Conservation (phyloP, 1,140 invertebrate genomes). For the Nasonia vitripennis region DNA sequence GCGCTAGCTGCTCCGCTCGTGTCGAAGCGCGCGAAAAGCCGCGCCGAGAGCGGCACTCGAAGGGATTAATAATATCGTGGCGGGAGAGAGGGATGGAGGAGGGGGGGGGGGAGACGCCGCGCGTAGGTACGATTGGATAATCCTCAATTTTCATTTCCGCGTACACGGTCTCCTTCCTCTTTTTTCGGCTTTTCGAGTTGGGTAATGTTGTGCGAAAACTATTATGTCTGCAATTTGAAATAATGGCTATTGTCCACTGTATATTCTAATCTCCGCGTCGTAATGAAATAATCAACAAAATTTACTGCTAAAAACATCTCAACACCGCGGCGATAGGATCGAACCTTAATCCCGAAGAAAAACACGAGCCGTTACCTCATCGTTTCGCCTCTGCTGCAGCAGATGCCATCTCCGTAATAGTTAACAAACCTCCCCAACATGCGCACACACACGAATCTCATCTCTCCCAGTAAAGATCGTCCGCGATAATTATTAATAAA, state of each 20-base stretch:
- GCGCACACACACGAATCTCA: neutral
- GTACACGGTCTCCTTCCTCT: neutral
- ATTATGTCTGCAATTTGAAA: too few relatives aligned
- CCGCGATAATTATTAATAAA: slow-evolving; percentile 29
- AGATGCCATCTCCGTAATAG: neutral
- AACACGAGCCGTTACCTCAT: too few relatives aligned
- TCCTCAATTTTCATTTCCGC: neutral
- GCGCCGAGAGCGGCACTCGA: slow-evolving; percentile 7
- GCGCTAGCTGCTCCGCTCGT: neutral
- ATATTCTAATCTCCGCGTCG: too few relatives aligned
- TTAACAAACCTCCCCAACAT: neutral
- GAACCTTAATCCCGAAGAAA: too few relatives aligned
- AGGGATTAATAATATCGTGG: slow-evolving; percentile 40
- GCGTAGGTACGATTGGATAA: slow-evolving; percentile 7
- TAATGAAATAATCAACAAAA: neutral
- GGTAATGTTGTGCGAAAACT: neutral
- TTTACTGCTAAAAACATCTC: too few relatives aligned
- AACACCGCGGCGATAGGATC: too few relatives aligned
- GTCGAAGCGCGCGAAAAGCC: slow-evolving; percentile 9
- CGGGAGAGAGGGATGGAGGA: neutral
- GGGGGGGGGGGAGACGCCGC: neutral
- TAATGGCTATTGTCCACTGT: too few relatives aligned
- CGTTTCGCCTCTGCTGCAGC: too few relatives aligned
- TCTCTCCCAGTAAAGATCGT: neutral
- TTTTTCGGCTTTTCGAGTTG: neutral